Evolutionary conservation across 2,888 invertebrate genomes (phyloP).

Genomic region (Spodoptera littoralis): DNA sequence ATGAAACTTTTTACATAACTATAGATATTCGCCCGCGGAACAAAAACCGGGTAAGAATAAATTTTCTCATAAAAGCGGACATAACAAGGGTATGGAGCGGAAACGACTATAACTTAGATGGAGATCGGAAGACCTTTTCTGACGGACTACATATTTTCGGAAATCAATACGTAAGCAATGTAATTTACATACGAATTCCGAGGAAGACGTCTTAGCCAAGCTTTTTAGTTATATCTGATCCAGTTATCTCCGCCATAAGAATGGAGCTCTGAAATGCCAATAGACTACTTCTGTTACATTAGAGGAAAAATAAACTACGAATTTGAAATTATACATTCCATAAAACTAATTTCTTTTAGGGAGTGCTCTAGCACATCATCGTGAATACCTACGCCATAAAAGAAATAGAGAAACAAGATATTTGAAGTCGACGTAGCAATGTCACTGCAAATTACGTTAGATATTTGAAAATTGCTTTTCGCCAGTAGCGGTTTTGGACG

Average conservation of each 20-base stretch:
- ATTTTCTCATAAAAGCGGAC: constrained; percentile 53
- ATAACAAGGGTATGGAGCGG: constrained; percentile 58
- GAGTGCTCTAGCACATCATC: constrained; percentile 28
- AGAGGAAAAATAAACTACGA: constrained; percentile 20
- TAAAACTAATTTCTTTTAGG: not conserved
- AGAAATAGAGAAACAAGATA: constrained; percentile 23
- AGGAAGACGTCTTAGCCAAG: constrained; percentile 38
- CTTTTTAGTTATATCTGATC: constrained; percentile 25
- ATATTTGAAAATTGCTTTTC: constrained; percentile 29
- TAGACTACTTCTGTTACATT: not conserved
- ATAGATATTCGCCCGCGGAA: constrained; percentile 19
- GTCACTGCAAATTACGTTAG: constrained; percentile 23
- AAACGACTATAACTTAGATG: constrained; percentile 60
- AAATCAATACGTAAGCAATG: constrained; percentile 59
- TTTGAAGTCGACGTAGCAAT: constrained; percentile 9
- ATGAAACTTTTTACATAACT: constrained; percentile 19
- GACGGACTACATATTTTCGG: constrained; percentile 60
- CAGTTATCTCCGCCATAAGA: constrained; percentile 4
- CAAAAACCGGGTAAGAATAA: constrained; percentile 53
- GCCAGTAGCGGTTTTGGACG: not conserved
- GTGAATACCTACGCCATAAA: constrained; percentile 3
- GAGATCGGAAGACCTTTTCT: constrained; percentile 58
- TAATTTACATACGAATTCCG: constrained; percentile 52
- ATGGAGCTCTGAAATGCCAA: not conserved
- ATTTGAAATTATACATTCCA: not conserved